A percentile compares a stretch with the other conserved stretches of the same genome.
phyloP scores from a whole-genome alignment of 2,888 invertebrate species.

The Drosophila mayaguana region DNA sequence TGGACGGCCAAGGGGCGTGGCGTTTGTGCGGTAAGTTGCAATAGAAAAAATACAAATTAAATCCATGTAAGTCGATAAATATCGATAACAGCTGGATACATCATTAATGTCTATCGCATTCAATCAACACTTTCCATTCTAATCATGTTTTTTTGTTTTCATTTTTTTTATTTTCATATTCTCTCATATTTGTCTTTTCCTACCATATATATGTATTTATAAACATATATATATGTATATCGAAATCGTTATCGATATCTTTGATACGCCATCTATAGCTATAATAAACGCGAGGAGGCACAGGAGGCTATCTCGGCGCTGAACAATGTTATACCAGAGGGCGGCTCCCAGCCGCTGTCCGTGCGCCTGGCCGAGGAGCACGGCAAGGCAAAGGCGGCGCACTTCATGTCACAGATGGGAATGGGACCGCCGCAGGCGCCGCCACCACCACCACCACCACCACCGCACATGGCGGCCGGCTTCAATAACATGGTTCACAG shows the following conservation, averaged over 20 bases:
- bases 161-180: neutral
- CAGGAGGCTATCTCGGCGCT: slow-evolving; percentile 94
- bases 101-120: neutral
- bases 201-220: neutral
- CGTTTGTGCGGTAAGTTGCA: slow-evolving; percentile 92
- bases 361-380: slow-evolving; percentile 87
- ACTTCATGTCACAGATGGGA: slow-evolving; percentile 83
- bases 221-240: neutral
- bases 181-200: slow-evolving; percentile 1
- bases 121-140: slow-evolving; percentile 2
- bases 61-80: neutral
- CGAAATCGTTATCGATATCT: slow-evolving; percentile 1
- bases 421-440: slow-evolving; percentile 70
- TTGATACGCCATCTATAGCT: slow-evolving; percentile 86
- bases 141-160: neutral
- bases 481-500: slow-evolving; percentile 85
- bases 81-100: neutral
- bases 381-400: slow-evolving; percentile 85
- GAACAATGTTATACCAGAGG: slow-evolving; percentile 94
- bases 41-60: too few species aligned
- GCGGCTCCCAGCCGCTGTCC: slow-evolving; percentile 92
- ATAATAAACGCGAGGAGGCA: slow-evolving; percentile 94
- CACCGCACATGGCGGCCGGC: slow-evolving; percentile 67
- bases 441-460: slow-evolving; percentile 73
- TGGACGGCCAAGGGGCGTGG: slow-evolving; percentile 94